Evolutionary conservation across 2,113 vertebrate species (phyloP).

Genomic region (Heliornis fulica): DNA sequence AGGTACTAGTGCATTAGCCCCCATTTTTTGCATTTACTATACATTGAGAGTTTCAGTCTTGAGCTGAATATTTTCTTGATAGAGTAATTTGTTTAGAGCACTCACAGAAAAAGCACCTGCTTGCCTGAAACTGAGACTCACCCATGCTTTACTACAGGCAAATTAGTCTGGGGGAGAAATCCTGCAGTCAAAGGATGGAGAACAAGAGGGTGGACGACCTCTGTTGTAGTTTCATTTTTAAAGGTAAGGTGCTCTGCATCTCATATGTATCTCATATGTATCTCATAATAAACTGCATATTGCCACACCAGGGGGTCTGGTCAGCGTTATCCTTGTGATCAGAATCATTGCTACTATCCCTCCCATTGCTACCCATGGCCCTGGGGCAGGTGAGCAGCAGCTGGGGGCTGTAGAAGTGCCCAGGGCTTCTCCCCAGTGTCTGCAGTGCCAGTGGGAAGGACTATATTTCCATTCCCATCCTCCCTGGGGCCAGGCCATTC

Average conservation of each 20-base stretch:
- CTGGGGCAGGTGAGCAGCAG: background rate
- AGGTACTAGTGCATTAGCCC: background rate
- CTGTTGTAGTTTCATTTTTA: background rate
- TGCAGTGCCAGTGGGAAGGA: background rate
- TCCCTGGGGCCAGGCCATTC: background rate
- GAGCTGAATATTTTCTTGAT: background rate
- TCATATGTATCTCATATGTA: no score
- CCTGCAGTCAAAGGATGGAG: background rate
- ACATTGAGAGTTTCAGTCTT: background rate
- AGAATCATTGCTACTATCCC: background rate
- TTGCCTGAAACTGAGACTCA: background rate
- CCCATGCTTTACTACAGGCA: background rate
- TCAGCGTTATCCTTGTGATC: background rate
- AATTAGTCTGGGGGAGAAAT: background rate
- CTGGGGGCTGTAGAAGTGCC: background rate
- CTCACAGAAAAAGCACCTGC: background rate
- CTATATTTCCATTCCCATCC: background rate
- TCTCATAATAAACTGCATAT: background rate
- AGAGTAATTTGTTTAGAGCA: background rate
- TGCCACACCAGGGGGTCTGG: fast-evolving
- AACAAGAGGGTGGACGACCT: background rate
- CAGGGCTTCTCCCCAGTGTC: background rate
- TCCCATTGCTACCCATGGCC: background rate
- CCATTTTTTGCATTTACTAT: background rate
- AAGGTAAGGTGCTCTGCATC: background rate